Conservation (phyloP, 2,888 invertebrate genomes). For the Nebria salina region DNA sequence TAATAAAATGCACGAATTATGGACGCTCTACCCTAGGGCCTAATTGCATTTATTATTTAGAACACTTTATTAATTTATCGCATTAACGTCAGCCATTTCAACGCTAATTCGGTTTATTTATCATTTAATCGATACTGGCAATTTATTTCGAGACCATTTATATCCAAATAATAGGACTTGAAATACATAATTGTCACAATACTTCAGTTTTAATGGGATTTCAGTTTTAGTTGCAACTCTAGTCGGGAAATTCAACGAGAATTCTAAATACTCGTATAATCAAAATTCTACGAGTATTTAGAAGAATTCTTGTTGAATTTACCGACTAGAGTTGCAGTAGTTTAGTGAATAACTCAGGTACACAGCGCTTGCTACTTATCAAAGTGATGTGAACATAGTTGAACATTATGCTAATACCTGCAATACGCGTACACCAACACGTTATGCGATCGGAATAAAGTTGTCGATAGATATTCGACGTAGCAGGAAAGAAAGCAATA, state of each 20-base stretch:
- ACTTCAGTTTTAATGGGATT: neutral
- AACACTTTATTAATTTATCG: conserved; percentile 33
- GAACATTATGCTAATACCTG: conserved; percentile 54
- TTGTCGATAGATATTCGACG: neutral
- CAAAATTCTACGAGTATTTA: no score
- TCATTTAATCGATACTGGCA: conserved; percentile 21
- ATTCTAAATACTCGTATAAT: no score
- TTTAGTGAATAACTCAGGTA: no score
- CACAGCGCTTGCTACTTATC: neutral
- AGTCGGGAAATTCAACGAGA: no score
- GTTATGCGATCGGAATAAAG: conserved; percentile 21
- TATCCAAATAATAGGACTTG: neutral
- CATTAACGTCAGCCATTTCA: conserved; percentile 28
- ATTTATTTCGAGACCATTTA: conserved; percentile 16
- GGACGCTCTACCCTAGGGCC: conserved; percentile 4
- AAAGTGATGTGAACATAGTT: conserved; percentile 53
- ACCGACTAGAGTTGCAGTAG: no score
- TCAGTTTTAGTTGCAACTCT: no score
- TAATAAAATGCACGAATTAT: conserved; percentile 26
- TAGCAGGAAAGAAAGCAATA: neutral
- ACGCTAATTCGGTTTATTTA: conserved; percentile 31
- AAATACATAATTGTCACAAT: neutral
- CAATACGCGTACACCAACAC: conserved; percentile 24
- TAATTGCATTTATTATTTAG: conserved; percentile 42
- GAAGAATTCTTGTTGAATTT: no score